A percentile compares a stretch with the other conserved stretches of the same genome.
Conservation (phyloP, 2,113 vertebrate species). For the Sus scrofa region DNA sequence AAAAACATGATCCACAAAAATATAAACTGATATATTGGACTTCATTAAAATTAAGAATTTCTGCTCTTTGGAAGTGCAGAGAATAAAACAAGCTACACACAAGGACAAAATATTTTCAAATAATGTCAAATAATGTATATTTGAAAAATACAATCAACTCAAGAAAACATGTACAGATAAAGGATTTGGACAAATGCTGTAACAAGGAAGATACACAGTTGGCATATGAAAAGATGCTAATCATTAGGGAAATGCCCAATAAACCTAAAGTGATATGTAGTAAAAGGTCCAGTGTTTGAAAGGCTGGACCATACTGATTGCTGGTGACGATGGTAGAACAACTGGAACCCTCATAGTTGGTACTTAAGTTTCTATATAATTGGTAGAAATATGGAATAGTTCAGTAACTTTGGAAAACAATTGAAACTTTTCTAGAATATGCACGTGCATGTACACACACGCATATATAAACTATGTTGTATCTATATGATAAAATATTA, state of each 20-base stretch:
- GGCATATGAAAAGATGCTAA: not conserved
- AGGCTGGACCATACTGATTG: not conserved
- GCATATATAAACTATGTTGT: not conserved
- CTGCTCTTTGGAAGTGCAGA: conserved; percentile 6
- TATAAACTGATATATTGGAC: not conserved
- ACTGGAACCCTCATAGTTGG: not conserved
- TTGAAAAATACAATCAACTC: not conserved
- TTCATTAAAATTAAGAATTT: conserved; percentile 19
- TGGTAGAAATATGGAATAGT: not conserved
- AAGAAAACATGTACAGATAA: not conserved
- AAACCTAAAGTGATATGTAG: not conserved
- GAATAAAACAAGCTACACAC: not conserved
- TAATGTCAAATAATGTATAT: not conserved
- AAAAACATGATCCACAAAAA: not conserved
- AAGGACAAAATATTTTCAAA: not conserved
- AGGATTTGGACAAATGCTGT: not conserved
- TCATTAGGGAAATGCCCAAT: not conserved
- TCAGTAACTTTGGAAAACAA: not conserved
- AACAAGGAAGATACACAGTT: not conserved
- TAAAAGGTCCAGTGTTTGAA: not conserved
- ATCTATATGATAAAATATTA: not conserved
- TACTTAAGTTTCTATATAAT: not conserved
- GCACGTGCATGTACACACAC: not conserved
- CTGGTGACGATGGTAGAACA: not conserved
- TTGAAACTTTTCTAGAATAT: not conserved